phyloP scores from a whole-genome alignment of 1,140 invertebrate genomes.

The Probaryconus sp. region DNA sequence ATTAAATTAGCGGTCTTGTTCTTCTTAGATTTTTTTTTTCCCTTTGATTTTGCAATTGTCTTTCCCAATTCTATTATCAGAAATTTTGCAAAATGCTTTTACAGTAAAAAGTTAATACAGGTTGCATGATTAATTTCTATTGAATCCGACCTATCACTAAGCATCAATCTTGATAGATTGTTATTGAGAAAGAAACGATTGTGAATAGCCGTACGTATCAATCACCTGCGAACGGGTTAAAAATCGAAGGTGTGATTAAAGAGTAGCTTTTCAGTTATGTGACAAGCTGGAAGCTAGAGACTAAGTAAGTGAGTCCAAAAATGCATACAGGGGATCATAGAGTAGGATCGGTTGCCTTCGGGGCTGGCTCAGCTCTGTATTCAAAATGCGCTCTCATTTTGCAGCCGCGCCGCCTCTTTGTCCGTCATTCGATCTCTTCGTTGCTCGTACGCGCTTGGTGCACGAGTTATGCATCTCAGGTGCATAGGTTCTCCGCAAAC shows the following conservation, averaged over 20 bases:
- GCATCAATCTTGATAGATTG: too few species aligned
- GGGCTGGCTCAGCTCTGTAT: conserved; percentile 39
- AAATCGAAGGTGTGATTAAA: conserved; percentile 21
- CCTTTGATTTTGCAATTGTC: too few species aligned
- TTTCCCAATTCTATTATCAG: too few species aligned
- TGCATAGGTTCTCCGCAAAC: conserved; percentile 72
- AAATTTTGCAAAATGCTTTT: too few species aligned
- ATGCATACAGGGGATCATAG: conserved; percentile 44
- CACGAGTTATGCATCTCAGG: conserved; percentile 72
- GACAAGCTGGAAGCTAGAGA: too few species aligned
- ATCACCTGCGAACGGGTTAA: background rate
- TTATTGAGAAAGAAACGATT: too few species aligned
- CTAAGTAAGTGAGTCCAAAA: conserved; percentile 20
- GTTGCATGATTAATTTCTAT: too few species aligned
- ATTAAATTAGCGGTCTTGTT: too few species aligned
- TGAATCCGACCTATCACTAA: too few species aligned
- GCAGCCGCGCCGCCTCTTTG: conserved; percentile 43
- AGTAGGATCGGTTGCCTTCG: conserved; percentile 27
- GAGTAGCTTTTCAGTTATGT: conserved; percentile 11
- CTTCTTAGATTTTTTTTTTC: too few species aligned
- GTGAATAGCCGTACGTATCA: conserved; percentile 9
- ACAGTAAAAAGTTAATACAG: too few species aligned
- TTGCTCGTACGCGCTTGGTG: conserved; percentile 35
- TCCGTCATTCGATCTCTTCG: conserved; percentile 31
- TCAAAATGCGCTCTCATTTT: conserved; percentile 53